A percentile compares a stretch with the other conserved stretches of the same genome.
Conservation (phyloP, 2,888 invertebrate genomes). For the Rhamnusium bicolor region DNA sequence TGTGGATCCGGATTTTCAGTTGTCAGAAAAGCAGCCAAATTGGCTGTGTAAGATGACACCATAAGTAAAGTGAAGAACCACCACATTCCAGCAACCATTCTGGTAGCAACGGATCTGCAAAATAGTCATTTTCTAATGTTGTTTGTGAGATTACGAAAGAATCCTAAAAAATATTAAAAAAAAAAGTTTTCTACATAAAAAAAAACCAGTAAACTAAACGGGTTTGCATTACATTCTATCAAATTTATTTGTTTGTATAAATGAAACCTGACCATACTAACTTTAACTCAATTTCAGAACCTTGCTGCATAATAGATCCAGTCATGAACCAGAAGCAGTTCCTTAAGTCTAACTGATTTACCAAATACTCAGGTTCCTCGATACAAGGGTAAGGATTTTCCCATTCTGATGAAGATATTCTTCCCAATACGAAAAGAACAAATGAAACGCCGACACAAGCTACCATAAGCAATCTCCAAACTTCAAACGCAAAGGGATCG, state of each 20-base stretch:
- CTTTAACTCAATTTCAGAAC: constrained; percentile 70
- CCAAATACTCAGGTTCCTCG: constrained; percentile 75
- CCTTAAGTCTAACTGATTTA: constrained; percentile 76
- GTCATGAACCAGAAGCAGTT: constrained; percentile 81
- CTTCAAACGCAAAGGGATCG: constrained; percentile 85
- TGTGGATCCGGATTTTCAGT: constrained; percentile 83
- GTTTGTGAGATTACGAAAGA: too few species aligned
- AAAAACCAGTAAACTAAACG: too few species aligned
- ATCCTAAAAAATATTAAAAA: too few species aligned
- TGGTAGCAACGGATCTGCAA: constrained; percentile 87
- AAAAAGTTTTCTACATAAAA: too few species aligned
- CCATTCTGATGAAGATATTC: constrained; percentile 79
- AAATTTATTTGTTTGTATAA: too few species aligned
- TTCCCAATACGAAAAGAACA: constrained; percentile 76
- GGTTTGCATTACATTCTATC: too few species aligned
- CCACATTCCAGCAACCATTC: constrained; percentile 91
- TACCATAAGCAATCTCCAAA: constrained; percentile 79
- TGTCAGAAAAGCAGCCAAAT: constrained; percentile 91
- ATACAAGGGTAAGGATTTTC: constrained; percentile 77
- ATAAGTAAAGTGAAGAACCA: constrained; percentile 93
- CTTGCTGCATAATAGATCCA: constrained; percentile 78
- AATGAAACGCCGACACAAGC: constrained; percentile 79
- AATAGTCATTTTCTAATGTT: constrained; percentile 14
- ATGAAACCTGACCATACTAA: too few species aligned
- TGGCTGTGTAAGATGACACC: constrained; percentile 92